Conservation (phyloP, 2,113 vertebrate genomes). For the Emydura subglobosa region DNA sequence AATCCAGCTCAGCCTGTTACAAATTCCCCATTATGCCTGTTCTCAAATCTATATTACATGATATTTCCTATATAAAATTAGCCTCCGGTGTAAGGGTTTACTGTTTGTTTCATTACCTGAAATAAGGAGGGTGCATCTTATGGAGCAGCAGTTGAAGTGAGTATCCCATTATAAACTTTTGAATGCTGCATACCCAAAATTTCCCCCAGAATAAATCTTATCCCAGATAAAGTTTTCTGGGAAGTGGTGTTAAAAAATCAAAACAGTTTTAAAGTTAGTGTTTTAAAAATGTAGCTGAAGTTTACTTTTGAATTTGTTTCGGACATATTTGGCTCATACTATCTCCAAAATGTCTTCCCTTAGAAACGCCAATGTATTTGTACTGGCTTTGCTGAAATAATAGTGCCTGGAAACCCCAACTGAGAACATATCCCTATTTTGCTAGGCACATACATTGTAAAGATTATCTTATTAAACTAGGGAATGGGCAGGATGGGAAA, state of each 20-base stretch:
- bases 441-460: too few species aligned
- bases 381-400: not conserved
- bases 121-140: not conserved
- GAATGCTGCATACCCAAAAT: accelerated
- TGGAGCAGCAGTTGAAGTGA: not conserved
- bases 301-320: not conserved
- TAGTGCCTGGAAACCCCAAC: too few species aligned
- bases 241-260: not conserved
- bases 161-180: not conserved
- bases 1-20: not conserved
- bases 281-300: not conserved
- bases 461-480: too few species aligned
- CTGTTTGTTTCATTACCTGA: not conserved
- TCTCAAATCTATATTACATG: not conserved
- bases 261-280: not conserved
- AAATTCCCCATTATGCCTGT: not conserved
- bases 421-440: too few species aligned
- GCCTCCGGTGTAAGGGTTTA: not conserved
- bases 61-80: not conserved
- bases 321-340: not conserved
- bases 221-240: not conserved
- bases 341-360: accelerated
- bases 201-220: not conserved
- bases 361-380: not conserved
- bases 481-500: too few species aligned